Evolutionary conservation across 2,797 vertebrate species (phyloP).

Genomic region (Allobates femoralis): DNA sequence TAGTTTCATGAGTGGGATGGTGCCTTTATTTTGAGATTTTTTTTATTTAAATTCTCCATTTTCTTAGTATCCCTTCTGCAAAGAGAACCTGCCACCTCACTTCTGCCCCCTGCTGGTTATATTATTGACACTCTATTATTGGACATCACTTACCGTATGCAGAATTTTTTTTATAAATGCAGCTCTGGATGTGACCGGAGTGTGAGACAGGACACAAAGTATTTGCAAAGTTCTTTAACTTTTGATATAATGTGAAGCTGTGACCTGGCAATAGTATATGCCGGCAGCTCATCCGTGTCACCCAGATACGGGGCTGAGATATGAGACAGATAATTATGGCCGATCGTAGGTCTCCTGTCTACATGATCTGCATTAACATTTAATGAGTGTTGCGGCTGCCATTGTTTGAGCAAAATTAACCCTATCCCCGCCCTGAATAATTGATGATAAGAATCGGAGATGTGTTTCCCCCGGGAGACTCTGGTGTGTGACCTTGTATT

Average conservation of each 20-base stretch:
- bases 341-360: not conserved
- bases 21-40: no score
- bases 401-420: constrained; percentile 46
- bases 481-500: constrained; percentile 17
- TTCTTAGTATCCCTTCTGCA: not conserved
- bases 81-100: not conserved
- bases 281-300: not conserved
- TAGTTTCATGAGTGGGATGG: no score
- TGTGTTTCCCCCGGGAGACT: not conserved
- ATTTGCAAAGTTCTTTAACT: not conserved
- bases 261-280: not conserved
- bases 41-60: no score
- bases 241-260: not conserved
- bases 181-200: not conserved
- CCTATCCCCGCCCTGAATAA: constrained; percentile 50
- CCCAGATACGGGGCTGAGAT: not conserved
- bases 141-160: not conserved
- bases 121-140: not conserved
- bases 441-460: constrained; percentile 36
- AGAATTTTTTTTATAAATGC: not conserved
- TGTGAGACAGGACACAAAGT: not conserved
- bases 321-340: constrained; percentile 17
- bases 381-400: constrained; percentile 46
- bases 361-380: constrained; percentile 50
- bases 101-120: not conserved